Evolutionary conservation across 2,113 vertebrate species (phyloP), one percentile per base, ranked within the genome.

Genomic region (Myiagra hebetior): DNA sequence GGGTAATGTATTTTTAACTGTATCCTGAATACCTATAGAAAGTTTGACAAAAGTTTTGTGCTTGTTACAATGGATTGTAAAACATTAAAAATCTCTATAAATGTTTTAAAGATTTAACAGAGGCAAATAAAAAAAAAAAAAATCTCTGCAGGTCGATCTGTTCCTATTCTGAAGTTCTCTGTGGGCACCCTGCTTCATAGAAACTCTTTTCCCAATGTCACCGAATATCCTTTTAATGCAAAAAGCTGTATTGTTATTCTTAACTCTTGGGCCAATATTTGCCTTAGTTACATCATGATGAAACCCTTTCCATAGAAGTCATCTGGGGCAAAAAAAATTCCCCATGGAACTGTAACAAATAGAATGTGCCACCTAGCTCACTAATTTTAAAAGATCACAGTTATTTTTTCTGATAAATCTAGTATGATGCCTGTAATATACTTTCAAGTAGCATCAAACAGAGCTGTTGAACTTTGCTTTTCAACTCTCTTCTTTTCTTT

Each of bases 381-480:
- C 57, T 80, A 78, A 62, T 92, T 96, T 90, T 88, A 44, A 86
- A 65, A 74, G 85, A 91, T 27, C 69, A 49, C 26, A 30, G 42
- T 50, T 91, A 78, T 73, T 87, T 92, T 87, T 94, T 86, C 70
- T 92, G 49, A 64, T 80, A 94, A 84, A 91, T 95, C 59, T 77
- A 22, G 6, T 49, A 53, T 62, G 72, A 53, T 85, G 42, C 57
- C 79, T 85, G 42, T 41, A 77, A 87, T 26, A 55, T 26, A 44
- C 74, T 95, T 97, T 95, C 68, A 95, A 96, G 86, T 18, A 88
- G 89, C 86, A 95, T 80, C 88, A 96, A 96, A 91, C 81, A 94
- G 84, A 95, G 94, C 46, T 73, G 80, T 87, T 94, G 86, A 91
- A 93, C 75, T 95, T 79, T 64, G 37, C 75, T 84, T 95, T 49